Conservation (phyloP, 2,888 invertebrate species). For the Morinoia aosen region DNA sequence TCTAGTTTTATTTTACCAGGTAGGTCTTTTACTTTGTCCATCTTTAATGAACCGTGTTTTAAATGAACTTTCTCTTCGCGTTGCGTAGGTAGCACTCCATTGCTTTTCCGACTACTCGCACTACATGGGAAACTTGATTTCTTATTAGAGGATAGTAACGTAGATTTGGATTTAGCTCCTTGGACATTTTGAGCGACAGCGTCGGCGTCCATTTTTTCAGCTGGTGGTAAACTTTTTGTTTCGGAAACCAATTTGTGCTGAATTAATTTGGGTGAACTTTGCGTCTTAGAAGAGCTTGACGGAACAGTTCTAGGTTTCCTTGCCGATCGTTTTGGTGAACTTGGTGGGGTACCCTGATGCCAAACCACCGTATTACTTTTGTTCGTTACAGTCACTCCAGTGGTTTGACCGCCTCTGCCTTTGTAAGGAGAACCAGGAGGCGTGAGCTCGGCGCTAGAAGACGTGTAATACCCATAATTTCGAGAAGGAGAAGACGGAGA, state of each 20-base stretch:
- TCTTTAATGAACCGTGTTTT: not conserved
- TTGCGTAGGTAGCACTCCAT: not conserved
- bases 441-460: conserved; percentile 21
- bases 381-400: not conserved
- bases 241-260: not conserved
- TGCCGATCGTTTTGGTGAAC: conserved; percentile 4
- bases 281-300: not conserved
- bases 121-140: not conserved
- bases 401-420: not conserved
- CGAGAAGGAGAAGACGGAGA: conserved; percentile 53
- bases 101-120: not conserved
- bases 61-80: conserved; percentile 37
- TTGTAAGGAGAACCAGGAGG: conserved; percentile 39
- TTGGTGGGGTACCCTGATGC: conserved; percentile 32
- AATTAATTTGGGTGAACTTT: conserved; percentile 13
- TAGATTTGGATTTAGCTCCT: not conserved
- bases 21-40: not conserved
- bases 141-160: too few species aligned
- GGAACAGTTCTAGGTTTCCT: not conserved
- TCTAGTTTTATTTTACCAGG: not conserved
- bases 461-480: conserved; percentile 51
- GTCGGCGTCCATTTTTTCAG: not conserved
- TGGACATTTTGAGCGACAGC: not conserved
- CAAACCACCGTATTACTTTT: conserved; percentile 7
- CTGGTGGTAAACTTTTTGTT: not conserved